Base-by-base conservation (phyloP, 2,888 invertebrate genomes). In the Eumerus sabulonum region DNA sequence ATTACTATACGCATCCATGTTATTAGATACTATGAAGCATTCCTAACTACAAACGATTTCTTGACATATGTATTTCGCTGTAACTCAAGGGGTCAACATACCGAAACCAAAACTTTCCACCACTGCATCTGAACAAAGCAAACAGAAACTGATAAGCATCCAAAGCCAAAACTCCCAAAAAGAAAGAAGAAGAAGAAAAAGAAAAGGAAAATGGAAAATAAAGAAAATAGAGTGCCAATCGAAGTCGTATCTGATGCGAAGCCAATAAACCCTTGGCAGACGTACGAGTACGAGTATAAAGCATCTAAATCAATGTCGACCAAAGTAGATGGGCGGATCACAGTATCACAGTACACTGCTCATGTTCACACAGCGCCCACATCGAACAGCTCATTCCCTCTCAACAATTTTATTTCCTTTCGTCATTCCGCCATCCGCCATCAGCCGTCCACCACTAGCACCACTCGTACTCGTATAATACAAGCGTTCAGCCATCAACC, bases 201-300 rank as follows among this genome's bases (percentile, higher is more conserved):
- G 19, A 7, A 51, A 68, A 18, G 11, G 19, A 50, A 51, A 50
- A 45, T n/a, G 18, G 45, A 50, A 70, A 48, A 60, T 47, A 63
- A 60, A 63, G 68, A 74, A 70, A 74, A 74, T 74, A 60, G 79
- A 79, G 79, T 79, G 79, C 79, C 79, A 79, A 79, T 79, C 79
- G 79, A 79, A 79, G 59, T 74, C 64, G 74, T 79, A 79, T 79
- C 79, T 79, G 74, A 79, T 74, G 74, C 79, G 79, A 79, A 79
- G 79, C 79, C 79, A 79, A 79, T 79, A 79, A 79, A 79, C 74
- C 79, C 68, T 59, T 79, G 79, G 79, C 79, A 79, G 79, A 79
- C 79, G 45, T 70, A n/a, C n/a, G n/a, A n/a, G n/a, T n/a, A n/a
- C n/a, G n/a, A n/a, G n/a, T n/a, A 79, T 74, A 79, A 74, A 79